Evolutionary conservation across 92 coral and sea anemone genomes (phyloP), one percentile per base, ranked within the genome.

Genomic region (Siderastrea radians): DNA sequence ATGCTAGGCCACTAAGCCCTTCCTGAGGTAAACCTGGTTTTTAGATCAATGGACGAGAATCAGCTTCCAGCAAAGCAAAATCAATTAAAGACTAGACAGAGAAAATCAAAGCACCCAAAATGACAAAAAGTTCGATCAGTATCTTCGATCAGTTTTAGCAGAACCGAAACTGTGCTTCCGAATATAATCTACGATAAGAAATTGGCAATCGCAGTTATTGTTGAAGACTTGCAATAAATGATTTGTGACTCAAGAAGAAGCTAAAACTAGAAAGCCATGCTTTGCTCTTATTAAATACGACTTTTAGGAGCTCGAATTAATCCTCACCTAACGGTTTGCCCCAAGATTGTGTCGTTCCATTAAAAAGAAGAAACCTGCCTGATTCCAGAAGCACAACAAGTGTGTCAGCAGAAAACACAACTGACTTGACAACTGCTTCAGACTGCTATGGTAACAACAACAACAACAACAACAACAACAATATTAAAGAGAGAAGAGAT

Each of bases 351-450:
- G 82, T 46, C 19, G 73, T 72, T 61, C 74, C 89, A 78, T 88
- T 81, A 65, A 77, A 90, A 53, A 81, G 80, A 15, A 93, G 75
- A 52, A 93, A 44, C 80, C 49, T 84, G 49, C 96, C 91, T 60
- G 91, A 87, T 81, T 90, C 81, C 76, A 93, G 50, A 12, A 93
- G 85, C 5, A 93, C 52, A 49, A 93, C 47, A 9, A 90, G 72
- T 68, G 66, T 74, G 16, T 55, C 48, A 7, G 86, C 72, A 64
- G 88, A 80, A 59, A 93, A 78, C 43, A 43, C 66, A n/a, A 69
- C 91, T 38, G 85, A 87, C 71, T 71, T 72, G 68, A 90, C 90
- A 67, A 83, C 54, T 44, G 81, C 63, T 17, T 72, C 84, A 53
- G 91, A 89, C 81, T 90, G 87, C 80, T 73, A 77, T 16, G 1